Percentiles rank a stretch among this genome's conserved stretches.
These are phyloP conservation scores for Conchocele bisecta DNA, from an alignment of 2,888 invertebrate species.

Conservation along the genomic window DNA sequence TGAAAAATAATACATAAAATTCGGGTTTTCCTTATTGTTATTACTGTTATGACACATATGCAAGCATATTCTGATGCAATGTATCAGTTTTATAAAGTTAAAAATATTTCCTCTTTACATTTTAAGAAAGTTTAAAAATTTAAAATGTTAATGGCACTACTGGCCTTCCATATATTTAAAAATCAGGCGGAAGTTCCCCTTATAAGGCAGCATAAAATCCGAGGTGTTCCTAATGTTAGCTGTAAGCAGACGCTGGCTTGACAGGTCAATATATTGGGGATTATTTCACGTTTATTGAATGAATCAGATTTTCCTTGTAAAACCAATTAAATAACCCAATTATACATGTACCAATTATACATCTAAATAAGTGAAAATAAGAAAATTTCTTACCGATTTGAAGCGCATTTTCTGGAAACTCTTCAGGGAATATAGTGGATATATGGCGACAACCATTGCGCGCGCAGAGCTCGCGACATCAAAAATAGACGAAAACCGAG, in stretches of 20 bases:
- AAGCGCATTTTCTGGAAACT: neutral
- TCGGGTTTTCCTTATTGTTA: no score
- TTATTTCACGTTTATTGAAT: no score
- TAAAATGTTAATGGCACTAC: neutral
- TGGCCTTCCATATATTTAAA: neutral
- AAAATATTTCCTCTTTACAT: no score
- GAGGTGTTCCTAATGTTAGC: neutral
- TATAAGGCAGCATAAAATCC: neutral
- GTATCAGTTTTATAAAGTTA: no score
- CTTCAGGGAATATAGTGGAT: no score
- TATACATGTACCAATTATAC: neutral
- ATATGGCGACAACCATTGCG: no score
- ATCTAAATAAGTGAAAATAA: neutral
- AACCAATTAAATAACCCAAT: neutral
- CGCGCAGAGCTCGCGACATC: conserved; percentile 3
- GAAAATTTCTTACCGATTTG: neutral
- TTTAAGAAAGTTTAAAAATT: neutral
- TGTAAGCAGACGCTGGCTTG: neutral
- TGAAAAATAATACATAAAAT: no score
- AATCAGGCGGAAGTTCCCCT: neutral
- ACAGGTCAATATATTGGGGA: no score
- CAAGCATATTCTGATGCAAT: no score
- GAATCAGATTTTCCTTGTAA: no score
- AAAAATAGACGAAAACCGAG: neutral
- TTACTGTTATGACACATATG: no score